Conservation (phyloP, 1,140 invertebrate species). For the Aphidius gifuensis region DNA sequence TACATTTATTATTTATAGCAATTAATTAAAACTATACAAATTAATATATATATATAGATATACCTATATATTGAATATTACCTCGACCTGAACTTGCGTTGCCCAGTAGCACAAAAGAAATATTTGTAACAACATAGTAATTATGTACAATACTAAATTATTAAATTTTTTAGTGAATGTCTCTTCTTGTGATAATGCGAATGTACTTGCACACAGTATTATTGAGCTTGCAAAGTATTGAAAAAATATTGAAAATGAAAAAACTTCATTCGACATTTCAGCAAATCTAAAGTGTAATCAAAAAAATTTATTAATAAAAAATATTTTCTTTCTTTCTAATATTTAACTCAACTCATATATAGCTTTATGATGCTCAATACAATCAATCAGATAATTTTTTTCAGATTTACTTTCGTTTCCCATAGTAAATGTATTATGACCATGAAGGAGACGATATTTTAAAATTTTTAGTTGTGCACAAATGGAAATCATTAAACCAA, state of each 20-base stretch:
- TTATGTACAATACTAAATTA: conserved; percentile 1
- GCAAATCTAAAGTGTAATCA: conserved; percentile 7
- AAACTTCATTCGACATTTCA: not conserved
- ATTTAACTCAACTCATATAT: conserved; percentile 13
- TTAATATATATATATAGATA: too few relatives aligned
- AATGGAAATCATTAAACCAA: not conserved
- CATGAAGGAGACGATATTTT: conserved; percentile 4
- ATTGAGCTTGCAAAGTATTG: conserved; percentile 7
- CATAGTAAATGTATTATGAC: not conserved
- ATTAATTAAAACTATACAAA: too few relatives aligned
- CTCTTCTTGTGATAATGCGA: not conserved
- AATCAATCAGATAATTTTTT: conserved; percentile 1
- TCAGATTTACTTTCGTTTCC: not conserved
- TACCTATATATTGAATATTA: too few relatives aligned
- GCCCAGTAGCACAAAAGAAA: not conserved
- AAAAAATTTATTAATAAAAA: not conserved
- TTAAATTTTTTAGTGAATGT: conserved; percentile 1
- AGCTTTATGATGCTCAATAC: conserved; percentile 5
- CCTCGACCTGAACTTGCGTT: not conserved
- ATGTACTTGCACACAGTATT: conserved; percentile 7
- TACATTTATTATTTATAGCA: too few relatives aligned
- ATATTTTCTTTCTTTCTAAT: not conserved
- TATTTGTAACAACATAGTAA: conserved; percentile 2
- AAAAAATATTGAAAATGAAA: conserved; percentile 6
- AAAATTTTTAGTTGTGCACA: not conserved